Percentiles rank a stretch among this genome's conserved stretches.
Conservation (phyloP, 1,140 invertebrate genomes). For the Venturia canescens region DNA sequence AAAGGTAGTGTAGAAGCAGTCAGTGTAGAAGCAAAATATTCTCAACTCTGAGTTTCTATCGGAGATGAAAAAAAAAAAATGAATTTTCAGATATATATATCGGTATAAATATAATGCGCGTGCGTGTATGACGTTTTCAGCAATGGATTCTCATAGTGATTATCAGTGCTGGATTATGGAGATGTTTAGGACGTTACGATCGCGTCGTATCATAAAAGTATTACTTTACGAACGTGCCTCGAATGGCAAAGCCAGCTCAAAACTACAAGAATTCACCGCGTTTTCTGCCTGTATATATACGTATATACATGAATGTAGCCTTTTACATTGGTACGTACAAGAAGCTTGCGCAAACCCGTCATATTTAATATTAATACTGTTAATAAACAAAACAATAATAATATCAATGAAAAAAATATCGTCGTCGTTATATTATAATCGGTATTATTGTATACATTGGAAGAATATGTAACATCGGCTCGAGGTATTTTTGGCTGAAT, state of each 20-base stretch:
- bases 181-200: slow-evolving; percentile 72
- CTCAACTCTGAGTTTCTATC: slow-evolving; percentile 5
- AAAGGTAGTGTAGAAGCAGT: not conserved
- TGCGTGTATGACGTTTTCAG: not conserved
- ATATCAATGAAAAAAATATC: too few relatives aligned
- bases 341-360: not conserved
- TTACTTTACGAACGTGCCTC: slow-evolving; percentile 67
- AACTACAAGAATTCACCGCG: not conserved
- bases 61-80: not conserved
- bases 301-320: slow-evolving; percentile 3
- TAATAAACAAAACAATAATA: too few relatives aligned
- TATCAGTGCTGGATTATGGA: slow-evolving; percentile 64
- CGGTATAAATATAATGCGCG: not conserved
- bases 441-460: too few relatives aligned
- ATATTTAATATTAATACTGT: not conserved
- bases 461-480: too few relatives aligned
- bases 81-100: not conserved
- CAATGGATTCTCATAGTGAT: slow-evolving; percentile 18
- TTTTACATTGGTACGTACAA: not conserved
- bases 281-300: slow-evolving; percentile 34
- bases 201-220: slow-evolving; percentile 68
- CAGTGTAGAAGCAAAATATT: not conserved
- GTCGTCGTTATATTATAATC: too few relatives aligned
- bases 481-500: not conserved
- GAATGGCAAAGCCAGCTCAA: slow-evolving; percentile 13